phyloP scores from a whole-genome alignment of 2,888 invertebrate genomes.

The Agriopis leucophaearia region DNA sequence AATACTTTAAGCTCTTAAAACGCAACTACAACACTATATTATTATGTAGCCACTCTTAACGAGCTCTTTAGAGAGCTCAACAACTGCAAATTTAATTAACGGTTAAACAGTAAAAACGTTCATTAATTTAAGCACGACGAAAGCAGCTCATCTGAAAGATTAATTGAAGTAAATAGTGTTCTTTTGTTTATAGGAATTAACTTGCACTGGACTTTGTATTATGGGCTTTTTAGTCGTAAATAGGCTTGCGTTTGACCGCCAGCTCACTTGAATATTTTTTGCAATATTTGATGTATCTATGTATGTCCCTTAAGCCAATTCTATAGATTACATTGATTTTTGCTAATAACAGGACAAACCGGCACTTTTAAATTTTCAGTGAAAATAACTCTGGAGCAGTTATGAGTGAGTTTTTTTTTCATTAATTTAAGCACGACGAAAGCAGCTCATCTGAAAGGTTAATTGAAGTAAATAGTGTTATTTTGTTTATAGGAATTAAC shows the following conservation, averaged over 20 bases:
- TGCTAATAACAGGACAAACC: no score
- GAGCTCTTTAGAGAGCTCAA: conserved; percentile 66
- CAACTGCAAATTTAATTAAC: conserved; percentile 72
- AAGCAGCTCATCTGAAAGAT: conserved; percentile 30
- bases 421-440: conserved; percentile 42
- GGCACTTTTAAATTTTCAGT: no score
- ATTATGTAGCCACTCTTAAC: conserved; percentile 69
- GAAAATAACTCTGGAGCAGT: no score
- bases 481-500: neutral
- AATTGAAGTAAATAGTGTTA: conserved; percentile 3
- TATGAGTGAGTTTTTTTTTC: no score
- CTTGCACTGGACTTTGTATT: neutral
- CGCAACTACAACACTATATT: conserved; percentile 72
- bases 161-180: conserved; percentile 19
- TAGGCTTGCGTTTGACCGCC: neutral
- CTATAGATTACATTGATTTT: no score
- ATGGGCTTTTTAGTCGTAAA: neutral
- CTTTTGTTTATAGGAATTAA: neutral
- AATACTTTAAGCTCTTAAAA: conserved; percentile 78
- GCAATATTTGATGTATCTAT: no score
- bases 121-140: conserved; percentile 43
- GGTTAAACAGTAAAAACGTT: conserved; percentile 57
- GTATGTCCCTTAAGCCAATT: no score
- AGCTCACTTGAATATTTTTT: no score
- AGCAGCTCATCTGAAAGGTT: conserved; percentile 34